phyloP scores from a whole-genome alignment of 1,140 invertebrate genomes.

The Archivesica marissinica region DNA sequence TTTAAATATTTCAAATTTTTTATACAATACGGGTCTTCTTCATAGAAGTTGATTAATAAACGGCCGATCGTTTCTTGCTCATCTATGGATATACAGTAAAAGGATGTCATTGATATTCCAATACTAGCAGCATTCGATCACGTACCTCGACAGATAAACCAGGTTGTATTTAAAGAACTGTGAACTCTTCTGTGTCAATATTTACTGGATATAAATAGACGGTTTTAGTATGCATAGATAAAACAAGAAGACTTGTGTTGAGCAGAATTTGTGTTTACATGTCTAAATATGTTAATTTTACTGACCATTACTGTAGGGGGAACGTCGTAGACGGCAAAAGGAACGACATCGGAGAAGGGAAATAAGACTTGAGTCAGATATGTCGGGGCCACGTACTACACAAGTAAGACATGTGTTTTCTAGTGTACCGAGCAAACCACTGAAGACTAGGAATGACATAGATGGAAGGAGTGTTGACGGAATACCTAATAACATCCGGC shows the following conservation, averaged over 20 bases:
- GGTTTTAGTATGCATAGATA: background rate
- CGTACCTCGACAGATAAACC: background rate
- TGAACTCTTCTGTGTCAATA: background rate
- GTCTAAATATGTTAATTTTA: background rate
- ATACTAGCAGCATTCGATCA: background rate
- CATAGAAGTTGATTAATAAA: slow-evolving; percentile 6
- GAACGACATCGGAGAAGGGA: slow-evolving; percentile 12
- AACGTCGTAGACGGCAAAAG: background rate
- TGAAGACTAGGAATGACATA: background rate
- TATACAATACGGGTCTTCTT: slow-evolving; percentile 3
- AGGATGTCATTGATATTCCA: background rate
- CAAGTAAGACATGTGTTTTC: background rate
- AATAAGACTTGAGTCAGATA: background rate
- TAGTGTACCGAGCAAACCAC: background rate
- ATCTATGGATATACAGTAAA: background rate
- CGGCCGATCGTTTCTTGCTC: background rate
- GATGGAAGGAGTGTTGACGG: background rate
- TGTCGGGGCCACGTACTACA: background rate
- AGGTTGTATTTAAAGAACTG: background rate
- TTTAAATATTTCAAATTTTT: slow-evolving; percentile 34
- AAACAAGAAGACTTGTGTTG: background rate
- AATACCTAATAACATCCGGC: background rate
- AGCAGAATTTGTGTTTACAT: background rate
- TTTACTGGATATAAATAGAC: background rate
- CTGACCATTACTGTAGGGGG: background rate